Evolutionary conservation across 1,140 invertebrate species (phyloP), one percentile per base, ranked within the genome.

Genomic region (Rhagoletis pomonella): DNA sequence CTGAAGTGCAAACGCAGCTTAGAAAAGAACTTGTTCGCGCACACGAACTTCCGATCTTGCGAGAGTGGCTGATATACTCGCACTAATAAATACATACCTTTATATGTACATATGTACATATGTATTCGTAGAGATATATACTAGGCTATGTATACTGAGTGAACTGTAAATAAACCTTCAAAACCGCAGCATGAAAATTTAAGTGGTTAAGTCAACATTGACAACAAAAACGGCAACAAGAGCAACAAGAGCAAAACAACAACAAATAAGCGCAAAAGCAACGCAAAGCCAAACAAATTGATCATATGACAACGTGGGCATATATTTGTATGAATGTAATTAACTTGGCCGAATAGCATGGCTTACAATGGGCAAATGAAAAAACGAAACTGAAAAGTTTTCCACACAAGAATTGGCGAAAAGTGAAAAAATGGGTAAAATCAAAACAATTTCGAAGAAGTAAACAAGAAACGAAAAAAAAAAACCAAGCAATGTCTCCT

Each of bases 161-260:
- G 73, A 81, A 29, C n/a, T 81, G 73, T 81, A 81, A 81, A 81
- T 81, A 81, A 81, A 81, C 73, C 73, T 81, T 81, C 73, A 81
- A 81, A 81, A 81, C 47, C 42, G 73, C 73, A 81, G 73, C 73
- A 81, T 55, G 73, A 55, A 81, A 81, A 55, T 81, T 50, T 81
- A 81, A 81, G 73, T 81, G 44, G 42, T 55, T 73, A 5, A 77
- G 47, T 55, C 73, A 81, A 81, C 73, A 81, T 81, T 81, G 73
- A 81, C 73, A 81, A 58, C 14, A 55, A 17, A n/a, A 39, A 29
- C 39, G 17, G 4, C 39, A 73, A 69, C 29, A 47, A 73, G 50
- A 77, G 47, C 42, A 55, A 29, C 47, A 47, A 50, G 7, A 81
- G 55, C 50, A 81, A 81, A n/a, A 77, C 42, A 17, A 55, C 47